Evolutionary conservation across 2,797 vertebrate species (phyloP), one percentile per base, ranked within the genome.

Genomic region (Diglossa cyanea): DNA sequence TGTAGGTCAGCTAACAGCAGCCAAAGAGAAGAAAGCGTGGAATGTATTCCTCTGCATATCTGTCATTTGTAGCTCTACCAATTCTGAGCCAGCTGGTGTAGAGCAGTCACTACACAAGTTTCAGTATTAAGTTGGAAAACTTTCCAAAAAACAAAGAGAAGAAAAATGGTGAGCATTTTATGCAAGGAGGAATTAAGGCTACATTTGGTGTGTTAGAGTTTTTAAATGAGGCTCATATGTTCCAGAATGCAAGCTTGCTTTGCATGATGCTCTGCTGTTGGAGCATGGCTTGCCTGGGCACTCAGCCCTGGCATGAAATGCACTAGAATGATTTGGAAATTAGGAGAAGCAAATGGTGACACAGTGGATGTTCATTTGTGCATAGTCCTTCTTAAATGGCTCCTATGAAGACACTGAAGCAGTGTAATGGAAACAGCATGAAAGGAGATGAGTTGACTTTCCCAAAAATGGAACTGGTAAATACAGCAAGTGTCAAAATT

Each of bases 271-370:
- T 96, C 71, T 68, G 71, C 83, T 91, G 1, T 61, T 93, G 78
- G 77, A 90, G 47, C 61, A 9, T 83, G 84, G 68, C 65, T 95
- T 96, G 54, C 68, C 63, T 95, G 90, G 94, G 93, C 94, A 83
- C 75, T 92, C 54, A 96, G 94, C 81, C 92, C 84, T 94, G 95
- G 62, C 86, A 74, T 33, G 44, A 77, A 79, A 60, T 44, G 25
- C 30, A 44, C 62, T 85, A 18, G 44, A 63, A 62, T 37, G 65
- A 60, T 81, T 78, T 73, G 66, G 40, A 93, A 95, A 94, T 95
- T 42, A 94, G 60, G 31, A 63, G 68, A 90, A 93, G 73, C 73
- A 96, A 93, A 91, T 93, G 91, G 82, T 88, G 85, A 58, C 53
- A 72, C 33, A 75, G 33, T 40, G 57, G 79, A 86, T 95, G 82